Conservation (phyloP, 2,888 invertebrate species). For the Tetramorium bicarinatum region DNA sequence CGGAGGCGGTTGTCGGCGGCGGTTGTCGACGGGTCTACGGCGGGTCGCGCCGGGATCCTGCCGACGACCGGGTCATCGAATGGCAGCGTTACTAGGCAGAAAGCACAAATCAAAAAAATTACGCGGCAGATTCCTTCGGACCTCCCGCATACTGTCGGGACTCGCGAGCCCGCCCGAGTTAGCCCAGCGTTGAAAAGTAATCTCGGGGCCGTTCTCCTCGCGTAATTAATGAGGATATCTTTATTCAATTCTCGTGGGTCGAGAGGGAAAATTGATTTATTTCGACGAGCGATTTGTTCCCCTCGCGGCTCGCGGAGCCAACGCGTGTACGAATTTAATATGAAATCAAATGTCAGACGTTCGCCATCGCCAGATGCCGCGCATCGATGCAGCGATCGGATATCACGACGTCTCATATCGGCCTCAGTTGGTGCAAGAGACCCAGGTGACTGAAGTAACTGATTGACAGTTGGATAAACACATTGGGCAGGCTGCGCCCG, state of each 20-base stretch:
- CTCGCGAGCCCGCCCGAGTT: slow-evolving; percentile 45
- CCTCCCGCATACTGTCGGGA: slow-evolving; percentile 80
- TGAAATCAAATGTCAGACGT: slow-evolving; percentile 10
- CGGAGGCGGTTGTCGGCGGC: slow-evolving; percentile 61
- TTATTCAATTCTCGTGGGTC: neutral
- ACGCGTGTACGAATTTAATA: slow-evolving; percentile 13
- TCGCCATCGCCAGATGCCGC: slow-evolving; percentile 41
- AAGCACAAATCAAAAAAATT: slow-evolving; percentile 83
- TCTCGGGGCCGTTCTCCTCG: neutral
- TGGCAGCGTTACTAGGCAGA: slow-evolving; percentile 80
- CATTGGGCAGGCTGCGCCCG: slow-evolving; percentile 74
- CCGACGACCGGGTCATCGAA: slow-evolving; percentile 80
- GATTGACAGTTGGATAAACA: slow-evolving; percentile 84
- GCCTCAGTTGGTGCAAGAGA: slow-evolving; percentile 70
- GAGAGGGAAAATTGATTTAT: neutral
- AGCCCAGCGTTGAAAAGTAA: slow-evolving; percentile 55
- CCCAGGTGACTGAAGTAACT: slow-evolving; percentile 71
- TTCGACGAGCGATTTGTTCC: neutral
- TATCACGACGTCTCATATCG: slow-evolving; percentile 76
- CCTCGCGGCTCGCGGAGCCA: neutral
- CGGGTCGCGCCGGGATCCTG: slow-evolving; percentile 75
- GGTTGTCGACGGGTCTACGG: slow-evolving; percentile 71
- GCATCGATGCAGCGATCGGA: slow-evolving; percentile 72
- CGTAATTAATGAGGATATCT: neutral
- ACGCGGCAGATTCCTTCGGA: slow-evolving; percentile 84